Evolutionary conservation across 2,797 vertebrate species (phyloP), one percentile per base, ranked within the genome.

Genomic region (Pseudopleuronectes americanus): DNA sequence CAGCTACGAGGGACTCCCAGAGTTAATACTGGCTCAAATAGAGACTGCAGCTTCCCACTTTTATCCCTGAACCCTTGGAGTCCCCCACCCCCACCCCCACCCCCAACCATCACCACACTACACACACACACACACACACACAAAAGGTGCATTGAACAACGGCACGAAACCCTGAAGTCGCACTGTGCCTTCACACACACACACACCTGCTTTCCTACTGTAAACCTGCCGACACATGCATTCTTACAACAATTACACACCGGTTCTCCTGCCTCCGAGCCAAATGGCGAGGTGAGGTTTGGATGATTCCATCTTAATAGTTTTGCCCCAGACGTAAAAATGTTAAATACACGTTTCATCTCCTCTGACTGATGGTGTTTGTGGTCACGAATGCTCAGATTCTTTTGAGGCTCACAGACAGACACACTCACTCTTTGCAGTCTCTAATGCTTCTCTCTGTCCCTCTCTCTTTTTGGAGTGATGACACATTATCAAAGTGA

Each of bases 401-500:
- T 24, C 58, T 4, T 4, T 14, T 14, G 16, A 4, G 41, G 22
- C 28, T 61, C 41, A 8, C 63, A 78, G 67, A 56, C 58, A 77
- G 65, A 47, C 45, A 47, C 17, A 19, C 47, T 16, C 47, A 21
- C 54, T 56, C 57, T 69, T n/a, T 68, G n/a, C 47, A 21, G 75
- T 75, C 67, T 79, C 23, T 16, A 51, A 55, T 80, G 57, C 41
- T 71, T 58, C 77, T 4, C n/a, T n/a, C 5, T 21, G 8, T 21
- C 1, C 7, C 31, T 17, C 41, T 45, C 33, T 38, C 59, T 54
- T 54, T 56, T 75, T 60, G 59, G 77, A 64, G 66, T 84, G 87
- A 84, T 87, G 88, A 90, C 88, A 91, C 69, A 74, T 69, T 77
- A 85, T 90, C 84, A 89, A 87, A 90, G 84, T 58, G 84, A 82